Base-by-base conservation (phyloP, 2,113 vertebrate genomes). In the Sakesphorus luctuosus region DNA sequence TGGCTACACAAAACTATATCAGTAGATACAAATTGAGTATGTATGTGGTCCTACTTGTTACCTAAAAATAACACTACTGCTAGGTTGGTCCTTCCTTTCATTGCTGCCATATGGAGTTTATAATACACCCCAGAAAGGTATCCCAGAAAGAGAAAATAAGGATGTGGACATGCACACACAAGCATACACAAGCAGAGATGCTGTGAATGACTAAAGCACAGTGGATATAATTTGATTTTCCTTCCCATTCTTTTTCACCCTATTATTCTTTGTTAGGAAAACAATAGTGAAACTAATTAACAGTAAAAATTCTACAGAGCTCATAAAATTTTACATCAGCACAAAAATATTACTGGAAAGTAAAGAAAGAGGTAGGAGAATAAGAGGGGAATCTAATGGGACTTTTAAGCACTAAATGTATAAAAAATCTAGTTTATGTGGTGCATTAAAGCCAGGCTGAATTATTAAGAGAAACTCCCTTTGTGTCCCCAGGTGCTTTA, bases 181-280 rank as follows among this genome's bases (percentile, higher is more conserved):
- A 38, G 6, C 8, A 75, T 38, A 84, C 24, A 47, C 12, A 75
- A 59, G 18, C 20, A 85, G 67, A 43, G 6, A 58, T 53, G 52
- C 43, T 8, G 43, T 13, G 44, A 80, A 87, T 52, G 29, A 78
- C 94, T 93, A 68, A 63, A n/a, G 9, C 11, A 35, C 25, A 63
- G 25, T 47, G 13, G 49, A 87, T 87, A 72, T 24, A 61, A 67
- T 28, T 36, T 67, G 2, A 29, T 71, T 92, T 88, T 74, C 44
- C 61, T 78, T 83, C n/a, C 43, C 38, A 61, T 72, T 84, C 28
- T 65, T 87, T 86, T 87, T 85, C 47, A 84, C n/a, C 40, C 50
- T 40, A 53, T 18, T 53, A 72, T 38, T 50, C 44, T 85, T 44
- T n/a, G 5, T 49, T 26, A 47, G 35, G 55, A 3, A 83, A 81